Base-by-base conservation (phyloP, 2,797 vertebrate genomes). In the Rhabdomys pumilio region DNA sequence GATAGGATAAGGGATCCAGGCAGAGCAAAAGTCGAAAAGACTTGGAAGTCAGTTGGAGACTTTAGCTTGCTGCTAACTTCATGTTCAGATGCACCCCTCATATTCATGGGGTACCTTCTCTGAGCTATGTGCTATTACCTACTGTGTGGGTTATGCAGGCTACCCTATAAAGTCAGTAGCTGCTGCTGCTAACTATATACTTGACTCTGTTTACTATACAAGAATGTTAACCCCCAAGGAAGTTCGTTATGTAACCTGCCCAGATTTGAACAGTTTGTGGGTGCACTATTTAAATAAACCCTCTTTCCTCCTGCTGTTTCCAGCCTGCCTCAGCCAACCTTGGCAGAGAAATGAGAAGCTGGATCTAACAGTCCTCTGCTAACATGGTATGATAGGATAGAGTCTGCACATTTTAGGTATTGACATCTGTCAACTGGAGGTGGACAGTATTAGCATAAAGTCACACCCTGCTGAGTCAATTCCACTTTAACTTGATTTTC, bases 261-360 rank as follows among this genome's bases (percentile, higher is more conserved):
- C 38, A 63, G 72, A 50, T 53, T 65, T 47, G 12, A 69, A 13
- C 1, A n/a, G 53, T 80, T 5, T 93, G 31, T 38, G 59, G 26
- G 55, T 41, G 50, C 47, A n/a, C 15, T 79, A 8, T 85, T 92
- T 89, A 90, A 84, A 59, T 4, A 38, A 84, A 65, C 20, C 29
- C 34, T 67, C 31, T 83, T 22, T 73, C 15, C 55, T 55, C 50
- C 94, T 83, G 22, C n/a, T 89, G 41, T 44, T 53, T 89, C 53
- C 29, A 79, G 26, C 86, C 53, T 87, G 29, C 59, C 94, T 69
- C 19, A 7, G 59, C 44, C 73, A 50, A 0, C 15, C 44, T 69
- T 69, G 59, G 73, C 47, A 82, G 72, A 92, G 93, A 97, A 97
- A 44, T 95, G 94, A 98, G 95, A 96, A 96, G 96, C 96, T 97